phyloP scores from a whole-genome alignment of 2,797 vertebrate species.

The Bovichtus variegatus region DNA sequence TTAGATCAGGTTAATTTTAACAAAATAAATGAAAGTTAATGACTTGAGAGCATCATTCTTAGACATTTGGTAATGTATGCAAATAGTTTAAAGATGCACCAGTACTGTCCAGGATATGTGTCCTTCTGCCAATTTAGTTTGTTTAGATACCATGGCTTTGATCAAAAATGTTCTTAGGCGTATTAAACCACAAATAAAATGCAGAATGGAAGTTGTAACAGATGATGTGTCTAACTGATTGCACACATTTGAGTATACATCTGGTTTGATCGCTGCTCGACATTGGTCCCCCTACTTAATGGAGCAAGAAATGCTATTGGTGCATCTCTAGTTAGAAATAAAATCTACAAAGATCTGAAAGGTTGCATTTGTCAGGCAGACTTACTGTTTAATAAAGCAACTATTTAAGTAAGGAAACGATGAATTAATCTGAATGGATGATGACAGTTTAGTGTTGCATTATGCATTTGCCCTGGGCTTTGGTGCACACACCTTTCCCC shows the following conservation, averaged over 20 bases:
- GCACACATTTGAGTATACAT: not conserved
- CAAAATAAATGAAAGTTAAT: not conserved
- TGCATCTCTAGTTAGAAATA: not conserved
- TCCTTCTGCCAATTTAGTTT: not conserved
- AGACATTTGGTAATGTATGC: not conserved
- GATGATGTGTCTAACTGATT: not conserved
- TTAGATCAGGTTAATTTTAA: not conserved
- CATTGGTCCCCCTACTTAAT: not conserved
- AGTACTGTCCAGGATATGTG: not conserved
- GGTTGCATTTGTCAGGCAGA: not conserved
- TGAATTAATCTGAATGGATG: not conserved
- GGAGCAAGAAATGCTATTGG: not conserved
- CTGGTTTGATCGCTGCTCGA: not conserved
- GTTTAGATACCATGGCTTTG: not conserved
- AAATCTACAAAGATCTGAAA: not conserved
- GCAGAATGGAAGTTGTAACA: not conserved
- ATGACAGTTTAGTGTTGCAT: not conserved
- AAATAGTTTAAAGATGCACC: not conserved
- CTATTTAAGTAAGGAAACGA: not conserved
- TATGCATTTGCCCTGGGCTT: not conserved
- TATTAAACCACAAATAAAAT: not conserved
- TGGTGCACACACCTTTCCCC: not conserved
- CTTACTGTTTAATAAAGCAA: not conserved
- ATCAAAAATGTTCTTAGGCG: not conserved
- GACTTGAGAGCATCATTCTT: not conserved